Evolutionary conservation across 2,797 vertebrate species (phyloP), one percentile per base, ranked within the genome.

Genomic region (Serranus cabrilla): DNA sequence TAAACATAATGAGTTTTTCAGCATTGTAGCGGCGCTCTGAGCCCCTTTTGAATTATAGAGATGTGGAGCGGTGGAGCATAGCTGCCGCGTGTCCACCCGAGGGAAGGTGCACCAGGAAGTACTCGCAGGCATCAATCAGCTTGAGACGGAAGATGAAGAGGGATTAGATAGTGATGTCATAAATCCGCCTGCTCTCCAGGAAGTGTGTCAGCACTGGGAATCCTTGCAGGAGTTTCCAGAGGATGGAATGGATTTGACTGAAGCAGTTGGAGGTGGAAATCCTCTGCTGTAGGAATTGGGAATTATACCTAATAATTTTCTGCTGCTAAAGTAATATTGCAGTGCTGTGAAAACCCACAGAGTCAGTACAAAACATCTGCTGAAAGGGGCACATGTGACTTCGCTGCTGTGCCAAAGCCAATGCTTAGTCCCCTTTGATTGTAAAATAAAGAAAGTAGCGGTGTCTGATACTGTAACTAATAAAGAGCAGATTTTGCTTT

Each of bases 1-100:
- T 92, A 93, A 93, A 92, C 81, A 76, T 91, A 92, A 93, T 92
- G 91, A 87, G 78, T 92, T 94, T 93, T 90, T 94, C 91, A 91
- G 89, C 68, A 54, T 91, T 88, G 87, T 84, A 84, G 80, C 90
- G 54, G 71, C 40, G 73, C 76, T 89, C 69, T 21, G 68, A 90
- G 76, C 79, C 76, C 74, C 60, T 91, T 27, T 91, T 93, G 85
- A 92, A 87, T 92, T 92, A 92, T 89, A 88, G 82, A 89, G 88
- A 93, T 80, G 81, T 74, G 70, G 84, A 76, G 80, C 45, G 27
- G 40, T 67, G 69, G 74, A 88, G 83, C 51, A 62, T 72, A 84
- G 78, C 85, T 82, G 84, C 87, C 49, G 57, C 71, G 21, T 71
- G 83, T 88, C 86, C 71, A 80, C 87, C 80, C 84, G 2, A 54